Evolutionary conservation across 2,797 vertebrate genomes (phyloP), one percentile per base, ranked within the genome.

Genomic region (Malacoraja senta): DNA sequence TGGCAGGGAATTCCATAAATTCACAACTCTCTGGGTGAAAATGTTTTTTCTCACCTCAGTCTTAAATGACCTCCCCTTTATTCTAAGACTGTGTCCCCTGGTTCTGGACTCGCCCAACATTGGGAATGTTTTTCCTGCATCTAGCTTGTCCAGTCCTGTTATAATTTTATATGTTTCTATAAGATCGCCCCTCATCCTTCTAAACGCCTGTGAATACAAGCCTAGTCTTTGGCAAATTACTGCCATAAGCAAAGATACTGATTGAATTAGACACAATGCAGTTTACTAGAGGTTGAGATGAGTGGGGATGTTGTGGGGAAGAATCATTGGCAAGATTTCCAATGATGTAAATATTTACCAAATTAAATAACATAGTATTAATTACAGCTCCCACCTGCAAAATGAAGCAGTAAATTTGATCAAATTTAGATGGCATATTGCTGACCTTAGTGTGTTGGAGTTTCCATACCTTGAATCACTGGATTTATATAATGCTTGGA

Each of bases 241-340:
- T 88, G 84, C 84, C 84, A 88, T 88, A 88, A 68, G 84, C 61
- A 88, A 68, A 68, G n/a, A 21, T 86, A 68, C 84, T 21, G 63
- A 88, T 13, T 88, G 17, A 65, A 68, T 88, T 68, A 68, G 63
- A 68, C 35, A 8, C 63, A 68, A 32, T 88, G 83, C n/a, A 68
- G 84, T 88, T 68, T 88, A 26, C 53, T 29, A 26, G 58, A 83
- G 81, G 7, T 61, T 26, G 81, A 61, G 26, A 61, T 61, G 53
- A 58, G 58, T 61, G 53, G 58, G 58, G 53, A 61, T 63, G 29
- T 29, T 35, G 63, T 88, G 32, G 63, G 84, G 53, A 32, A 68
- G 21, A 15, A 17, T 88, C 8, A 32, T 35, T 88, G n/a, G 2
- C 12, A 78, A 32, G 77, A 78, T 32, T 32, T 32, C n/a, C 12